phyloP scores from a whole-genome alignment of 2,888 invertebrate species.

The Dasypolia templi region DNA sequence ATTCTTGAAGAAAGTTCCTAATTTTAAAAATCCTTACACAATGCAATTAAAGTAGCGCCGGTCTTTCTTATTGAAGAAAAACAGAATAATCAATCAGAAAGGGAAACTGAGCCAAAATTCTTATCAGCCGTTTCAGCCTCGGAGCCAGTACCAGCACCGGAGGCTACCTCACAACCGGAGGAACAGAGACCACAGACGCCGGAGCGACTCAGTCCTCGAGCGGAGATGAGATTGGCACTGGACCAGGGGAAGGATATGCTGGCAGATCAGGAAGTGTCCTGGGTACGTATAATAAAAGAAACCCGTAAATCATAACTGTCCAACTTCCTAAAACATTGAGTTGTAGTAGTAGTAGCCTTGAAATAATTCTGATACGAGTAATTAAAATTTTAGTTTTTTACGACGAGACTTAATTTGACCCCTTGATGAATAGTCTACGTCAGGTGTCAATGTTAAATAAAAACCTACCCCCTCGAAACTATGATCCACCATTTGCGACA shows the following conservation, averaged over 20 bases:
- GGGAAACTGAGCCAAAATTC: neutral
- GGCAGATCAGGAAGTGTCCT: slow-evolving; percentile 88
- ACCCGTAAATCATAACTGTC: neutral
- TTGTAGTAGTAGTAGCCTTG: neutral
- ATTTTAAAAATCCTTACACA: neutral
- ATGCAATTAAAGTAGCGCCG: neutral
- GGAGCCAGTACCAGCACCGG: slow-evolving; percentile 84
- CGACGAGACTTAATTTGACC: too few relatives aligned
- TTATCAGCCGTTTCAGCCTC: slow-evolving; percentile 73
- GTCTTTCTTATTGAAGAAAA: too few relatives aligned
- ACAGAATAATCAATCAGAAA: neutral
- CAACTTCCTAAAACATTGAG: neutral
- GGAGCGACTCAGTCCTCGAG: slow-evolving; percentile 91
- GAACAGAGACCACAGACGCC: slow-evolving; percentile 79
- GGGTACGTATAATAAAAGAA: slow-evolving; percentile 69
- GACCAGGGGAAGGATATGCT: slow-evolving; percentile 89
- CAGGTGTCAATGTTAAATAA: too few relatives aligned
- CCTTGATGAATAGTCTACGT: neutral
- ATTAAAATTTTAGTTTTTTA: neutral
- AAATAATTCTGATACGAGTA: neutral
- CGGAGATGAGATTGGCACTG: slow-evolving; percentile 92
- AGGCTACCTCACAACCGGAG: slow-evolving; percentile 77
- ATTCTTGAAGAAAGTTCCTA: neutral
- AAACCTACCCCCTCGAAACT: neutral
- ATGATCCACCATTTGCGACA: neutral